These are phyloP conservation scores for Eristalis tenax DNA, from an alignment of 2,888 invertebrate species.

Conservation along the genomic window DNA sequence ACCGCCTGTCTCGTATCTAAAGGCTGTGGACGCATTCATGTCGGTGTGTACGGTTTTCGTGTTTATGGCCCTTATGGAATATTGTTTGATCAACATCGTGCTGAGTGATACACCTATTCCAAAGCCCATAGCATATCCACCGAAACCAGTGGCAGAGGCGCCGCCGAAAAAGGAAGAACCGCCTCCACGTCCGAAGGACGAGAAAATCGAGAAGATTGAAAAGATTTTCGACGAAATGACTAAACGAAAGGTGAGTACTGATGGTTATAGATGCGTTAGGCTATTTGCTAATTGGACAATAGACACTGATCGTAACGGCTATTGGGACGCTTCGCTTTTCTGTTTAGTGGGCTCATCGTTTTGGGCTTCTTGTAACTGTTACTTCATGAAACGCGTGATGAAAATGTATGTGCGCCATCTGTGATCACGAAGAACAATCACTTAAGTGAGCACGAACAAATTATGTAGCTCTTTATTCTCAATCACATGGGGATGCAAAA, in stretches of 20 bases:
- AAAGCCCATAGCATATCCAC: slow-evolving; percentile 80
- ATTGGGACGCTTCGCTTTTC: too few species aligned
- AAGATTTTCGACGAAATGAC: slow-evolving; percentile 81
- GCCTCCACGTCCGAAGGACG: slow-evolving; percentile 75
- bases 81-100: slow-evolving; percentile 90
- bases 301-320: too few species aligned
- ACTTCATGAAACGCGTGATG: too few species aligned
- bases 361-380: too few species aligned
- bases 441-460: too few species aligned
- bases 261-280: not conserved
- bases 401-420: too few species aligned
- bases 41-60: slow-evolving; percentile 95
- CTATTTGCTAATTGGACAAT: too few species aligned
- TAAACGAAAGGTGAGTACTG: slow-evolving; percentile 77
- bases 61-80: slow-evolving; percentile 96
- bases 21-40: slow-evolving; percentile 96
- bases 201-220: slow-evolving; percentile 80
- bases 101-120: slow-evolving; percentile 81
- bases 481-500: too few species aligned
- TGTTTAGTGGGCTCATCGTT: too few species aligned
- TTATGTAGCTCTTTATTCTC: too few species aligned
- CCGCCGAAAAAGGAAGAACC: slow-evolving; percentile 75
- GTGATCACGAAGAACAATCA: too few species aligned
- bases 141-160: slow-evolving; percentile 79
- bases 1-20: slow-evolving; percentile 95